Base-by-base conservation (phyloP, 2,113 vertebrate genomes). In the Rafetus swinhoei region DNA sequence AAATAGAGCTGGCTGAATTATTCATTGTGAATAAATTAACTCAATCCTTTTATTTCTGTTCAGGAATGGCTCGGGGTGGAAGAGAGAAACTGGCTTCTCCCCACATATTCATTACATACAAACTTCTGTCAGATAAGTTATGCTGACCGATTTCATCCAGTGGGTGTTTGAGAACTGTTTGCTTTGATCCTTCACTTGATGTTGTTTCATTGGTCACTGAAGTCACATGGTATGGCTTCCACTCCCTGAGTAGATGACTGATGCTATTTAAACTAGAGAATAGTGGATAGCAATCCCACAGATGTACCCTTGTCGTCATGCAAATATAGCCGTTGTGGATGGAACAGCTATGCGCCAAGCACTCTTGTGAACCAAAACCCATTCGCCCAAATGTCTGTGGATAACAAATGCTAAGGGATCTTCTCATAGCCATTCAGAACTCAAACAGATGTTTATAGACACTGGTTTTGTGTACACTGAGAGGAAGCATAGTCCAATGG, bases 341-440 rank as follows among this genome's bases (percentile, higher is more conserved):
- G 5, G 6, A 90, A 45, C 55, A 62, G 57, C 72, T 84, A 8
- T 10, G 7, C 77, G 10, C 32, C 35, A 32, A 76, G 24, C 25
- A 7, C 7, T 69, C 6, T 11, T 8, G 25, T 79, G 39, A 1
- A 24, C 9, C n/a, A 32, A 72, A 39, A 55, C 1, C 6, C 14
- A 25, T 6, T 3, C 29, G 9, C 10, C 56, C 13, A 50, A 60
- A 27, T 9, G 21, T 15, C 53, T n/a, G 19, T n/a, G 0, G 0
- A 25, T 29, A 55, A 12, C 21, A 29, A 57, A 65, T 3, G 13
- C 4, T 53, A 6, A 24, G 27, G 50, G 74, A 25, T 1, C 0
- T 74, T 35, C 21, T 21, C 35, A 6, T 4, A 39, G 4, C n/a
- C 10, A 0, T 21, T 74, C 19, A 74, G 21, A 35, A 76, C 21